Conservation (phyloP, 2,888 invertebrate genomes). For the Griposia aprilina region DNA sequence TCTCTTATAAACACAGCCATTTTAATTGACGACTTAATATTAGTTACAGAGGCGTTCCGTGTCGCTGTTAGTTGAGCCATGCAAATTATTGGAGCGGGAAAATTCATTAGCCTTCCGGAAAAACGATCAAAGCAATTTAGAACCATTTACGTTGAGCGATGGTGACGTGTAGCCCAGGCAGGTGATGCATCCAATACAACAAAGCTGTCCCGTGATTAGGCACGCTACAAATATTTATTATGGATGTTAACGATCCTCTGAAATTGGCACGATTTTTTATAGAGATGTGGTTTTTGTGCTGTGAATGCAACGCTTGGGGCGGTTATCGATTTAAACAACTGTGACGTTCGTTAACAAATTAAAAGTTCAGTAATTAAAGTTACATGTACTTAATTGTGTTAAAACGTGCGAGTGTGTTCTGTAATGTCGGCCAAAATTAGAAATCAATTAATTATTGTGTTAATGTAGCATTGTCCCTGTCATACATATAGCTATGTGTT, state of each 20-base stretch:
- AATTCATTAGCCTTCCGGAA: constrained; percentile 89
- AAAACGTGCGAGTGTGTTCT: neutral
- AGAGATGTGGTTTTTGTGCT: constrained; percentile 29
- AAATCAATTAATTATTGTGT: constrained; percentile 21
- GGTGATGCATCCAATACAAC: constrained; percentile 56
- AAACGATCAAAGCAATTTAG: constrained; percentile 89
- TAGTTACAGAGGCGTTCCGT: constrained; percentile 67
- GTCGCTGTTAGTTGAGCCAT: constrained; percentile 75
- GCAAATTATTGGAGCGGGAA: constrained; percentile 84
- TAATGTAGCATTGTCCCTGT: constrained; percentile 22
- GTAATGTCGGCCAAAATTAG: neutral
- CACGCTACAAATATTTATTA: constrained; percentile 35
- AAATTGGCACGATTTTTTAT: constrained; percentile 12
- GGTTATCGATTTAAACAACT: constrained; percentile 14
- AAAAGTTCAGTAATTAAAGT: neutral
- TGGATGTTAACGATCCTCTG: constrained; percentile 26
- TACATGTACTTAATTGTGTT: neutral
- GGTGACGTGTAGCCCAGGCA: constrained; percentile 59
- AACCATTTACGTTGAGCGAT: constrained; percentile 79
- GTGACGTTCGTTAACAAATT: neutral
- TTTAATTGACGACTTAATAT: constrained; percentile 76
- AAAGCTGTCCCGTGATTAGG: constrained; percentile 35
- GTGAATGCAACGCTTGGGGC: constrained; percentile 15
- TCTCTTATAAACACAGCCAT: constrained; percentile 59
- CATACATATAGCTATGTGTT: constrained; percentile 22